Evolutionary conservation across 2,113 vertebrate species (phyloP).

Genomic region (Centrocercus urophasianus): DNA sequence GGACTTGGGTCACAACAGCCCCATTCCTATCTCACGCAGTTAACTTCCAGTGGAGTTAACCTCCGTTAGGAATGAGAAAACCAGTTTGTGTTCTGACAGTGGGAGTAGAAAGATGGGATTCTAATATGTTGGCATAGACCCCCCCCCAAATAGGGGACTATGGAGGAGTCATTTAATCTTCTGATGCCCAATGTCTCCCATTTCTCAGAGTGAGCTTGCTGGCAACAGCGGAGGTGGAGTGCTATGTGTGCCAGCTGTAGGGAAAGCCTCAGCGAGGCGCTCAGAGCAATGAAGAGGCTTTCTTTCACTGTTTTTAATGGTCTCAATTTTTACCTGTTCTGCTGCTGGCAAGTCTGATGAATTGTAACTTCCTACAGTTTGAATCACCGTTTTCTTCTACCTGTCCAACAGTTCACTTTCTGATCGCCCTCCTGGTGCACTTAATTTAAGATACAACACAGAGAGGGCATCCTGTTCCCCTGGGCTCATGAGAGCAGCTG

Average conservation of each 20-base stretch:
- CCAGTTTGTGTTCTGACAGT: background rate
- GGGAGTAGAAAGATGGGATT: background rate
- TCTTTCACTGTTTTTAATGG: background rate
- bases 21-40: background rate
- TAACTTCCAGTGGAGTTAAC: no score
- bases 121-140: background rate
- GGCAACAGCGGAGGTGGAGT: background rate
- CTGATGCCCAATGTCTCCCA: background rate
- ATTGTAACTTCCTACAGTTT: background rate
- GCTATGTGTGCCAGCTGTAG: background rate
- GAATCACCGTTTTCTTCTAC: background rate
- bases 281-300: background rate
- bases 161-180: background rate
- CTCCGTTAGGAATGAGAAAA: background rate
- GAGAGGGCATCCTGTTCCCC: background rate
- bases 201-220: background rate
- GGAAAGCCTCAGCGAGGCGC: background rate
- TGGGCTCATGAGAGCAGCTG: background rate
- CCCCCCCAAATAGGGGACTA: background rate
- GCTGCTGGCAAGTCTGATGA: background rate
- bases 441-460: background rate
- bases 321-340: background rate
- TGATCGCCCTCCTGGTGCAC: background rate
- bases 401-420: background rate
- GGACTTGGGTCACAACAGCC: background rate